Base-by-base conservation (phyloP, 2,113 vertebrate species). In the Trachemys scripta region DNA sequence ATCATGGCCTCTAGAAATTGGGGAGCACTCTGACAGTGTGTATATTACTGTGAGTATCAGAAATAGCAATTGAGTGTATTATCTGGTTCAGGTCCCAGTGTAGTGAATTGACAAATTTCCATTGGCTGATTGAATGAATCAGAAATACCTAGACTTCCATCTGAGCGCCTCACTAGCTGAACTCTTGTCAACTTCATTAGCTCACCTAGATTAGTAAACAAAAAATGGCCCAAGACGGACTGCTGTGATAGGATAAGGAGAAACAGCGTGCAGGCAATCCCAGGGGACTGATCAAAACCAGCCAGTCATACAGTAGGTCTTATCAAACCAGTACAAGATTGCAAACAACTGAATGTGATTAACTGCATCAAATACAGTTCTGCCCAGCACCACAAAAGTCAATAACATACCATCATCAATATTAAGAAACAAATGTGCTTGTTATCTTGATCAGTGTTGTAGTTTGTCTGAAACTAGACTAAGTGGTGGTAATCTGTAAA, bases 181-280 rank as follows among this genome's bases (percentile, higher is more conserved):
- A 93, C 75, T 88, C 79, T 88, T 95, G 81, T 96, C 92, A 90
- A 0, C 0, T 0, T 93, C 57, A 92, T 97, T 82, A 96, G 94
- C 56, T 96, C 85, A 93, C 79, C 92, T 96, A 97, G 96, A 97
- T 97, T 96, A 94, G 93, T 93, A 90, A 95, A 80, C 85, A 78
- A 96, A 95, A 96, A 90, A 69, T 94, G 90, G 90, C 87, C 94
- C 14, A 76, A 96, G 87, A 89, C 87, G 91, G 56, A 95, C 94
- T 85, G 79, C 90, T 95, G 19, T 90, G 94, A 78, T 95, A 93
- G 95, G 93, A 93, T 19, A 95, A 96, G 86, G 89, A 92, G 96
- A 94, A 96, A 89, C 95, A 97, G 96, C 93, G 87, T 91, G 62
- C 27, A 57, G 82, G 47, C 96, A 93, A 96, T 96, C 96, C 96